A percentile compares a stretch with the other conserved stretches of the same genome.
Conservation (phyloP, 2,888 invertebrate genomes). For the Sylvicola cinctus region DNA sequence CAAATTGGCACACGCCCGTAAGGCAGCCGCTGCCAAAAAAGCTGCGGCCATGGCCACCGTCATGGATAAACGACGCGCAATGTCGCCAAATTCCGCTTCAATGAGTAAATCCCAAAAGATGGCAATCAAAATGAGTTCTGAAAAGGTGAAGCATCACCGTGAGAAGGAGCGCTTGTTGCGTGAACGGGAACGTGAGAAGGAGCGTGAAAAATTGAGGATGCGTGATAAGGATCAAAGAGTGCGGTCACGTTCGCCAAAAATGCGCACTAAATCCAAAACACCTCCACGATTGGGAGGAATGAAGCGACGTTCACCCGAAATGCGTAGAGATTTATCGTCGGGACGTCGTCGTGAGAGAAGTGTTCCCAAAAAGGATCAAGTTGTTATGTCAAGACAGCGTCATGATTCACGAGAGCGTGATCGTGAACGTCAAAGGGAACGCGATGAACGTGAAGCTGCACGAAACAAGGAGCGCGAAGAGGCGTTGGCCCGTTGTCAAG, state of each 20-base stretch:
- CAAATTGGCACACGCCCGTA: not conserved
- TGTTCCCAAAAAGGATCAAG: too few species aligned
- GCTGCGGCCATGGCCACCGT: too few species aligned
- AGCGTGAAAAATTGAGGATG: slow-evolving; percentile 27
- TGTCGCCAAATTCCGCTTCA: not conserved
- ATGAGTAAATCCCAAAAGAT: not conserved
- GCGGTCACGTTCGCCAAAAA: slow-evolving; percentile 11
- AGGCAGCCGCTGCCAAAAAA: too few species aligned
- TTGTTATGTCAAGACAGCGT: slow-evolving; percentile 13
- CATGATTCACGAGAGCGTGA: slow-evolving; percentile 27
- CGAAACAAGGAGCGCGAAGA: slow-evolving; percentile 42
- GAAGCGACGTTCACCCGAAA: slow-evolving; percentile 23
- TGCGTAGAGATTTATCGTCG: slow-evolving; percentile 16
- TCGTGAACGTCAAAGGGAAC: slow-evolving; percentile 24
- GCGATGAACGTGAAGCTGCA: slow-evolving; percentile 34
- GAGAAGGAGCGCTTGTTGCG: slow-evolving; percentile 9
- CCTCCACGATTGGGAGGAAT: slow-evolving; percentile 26
- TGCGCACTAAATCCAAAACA: slow-evolving; percentile 15
- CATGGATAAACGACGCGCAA: not conserved
- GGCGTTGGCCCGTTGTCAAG: slow-evolving; percentile 41
- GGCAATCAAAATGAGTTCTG: not conserved
- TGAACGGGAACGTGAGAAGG: slow-evolving; percentile 30
- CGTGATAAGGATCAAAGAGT: slow-evolving; percentile 27
- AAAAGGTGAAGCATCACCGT: not conserved
- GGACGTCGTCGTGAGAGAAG: not conserved